Conservation (phyloP, 2,113 vertebrate species). For the Tamias sibiricus region DNA sequence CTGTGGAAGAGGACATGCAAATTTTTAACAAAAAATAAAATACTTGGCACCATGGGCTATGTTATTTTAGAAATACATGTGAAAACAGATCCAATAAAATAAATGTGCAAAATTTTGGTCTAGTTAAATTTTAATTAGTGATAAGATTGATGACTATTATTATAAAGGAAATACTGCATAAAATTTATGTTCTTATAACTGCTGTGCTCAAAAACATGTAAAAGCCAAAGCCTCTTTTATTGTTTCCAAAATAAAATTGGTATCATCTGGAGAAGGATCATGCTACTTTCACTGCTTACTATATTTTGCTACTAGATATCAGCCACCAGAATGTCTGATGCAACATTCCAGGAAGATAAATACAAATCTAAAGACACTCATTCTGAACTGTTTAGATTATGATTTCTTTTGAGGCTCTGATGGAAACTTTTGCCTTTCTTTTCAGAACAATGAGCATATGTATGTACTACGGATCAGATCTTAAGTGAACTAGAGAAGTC, state of each 20-base stretch:
- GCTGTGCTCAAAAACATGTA: neutral
- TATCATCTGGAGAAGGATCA: neutral
- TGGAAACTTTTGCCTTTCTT: neutral
- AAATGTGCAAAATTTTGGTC: neutral
- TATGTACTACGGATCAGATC: too few species aligned
- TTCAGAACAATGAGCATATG: neutral
- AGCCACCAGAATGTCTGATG: neutral
- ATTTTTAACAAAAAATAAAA: constrained; percentile 50
- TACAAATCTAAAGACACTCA: neutral
- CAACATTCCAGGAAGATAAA: neutral
- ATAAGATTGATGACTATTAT: constrained; percentile 5
- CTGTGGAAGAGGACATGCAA: neutral
- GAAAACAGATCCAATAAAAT: neutral
- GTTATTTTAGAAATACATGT: constrained; percentile 7
- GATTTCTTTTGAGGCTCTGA: neutral
- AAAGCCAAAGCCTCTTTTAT: neutral
- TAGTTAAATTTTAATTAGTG: constrained; percentile 27
- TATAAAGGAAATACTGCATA: neutral
- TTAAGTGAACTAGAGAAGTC: neutral
- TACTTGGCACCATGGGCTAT: neutral
- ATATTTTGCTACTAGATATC: neutral
- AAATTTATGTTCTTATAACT: neutral
- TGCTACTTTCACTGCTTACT: neutral
- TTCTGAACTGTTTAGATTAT: neutral
- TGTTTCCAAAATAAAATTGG: constrained; percentile 33